Base-by-base conservation (phyloP, 2,888 invertebrate genomes). In the Tholera decimalis region DNA sequence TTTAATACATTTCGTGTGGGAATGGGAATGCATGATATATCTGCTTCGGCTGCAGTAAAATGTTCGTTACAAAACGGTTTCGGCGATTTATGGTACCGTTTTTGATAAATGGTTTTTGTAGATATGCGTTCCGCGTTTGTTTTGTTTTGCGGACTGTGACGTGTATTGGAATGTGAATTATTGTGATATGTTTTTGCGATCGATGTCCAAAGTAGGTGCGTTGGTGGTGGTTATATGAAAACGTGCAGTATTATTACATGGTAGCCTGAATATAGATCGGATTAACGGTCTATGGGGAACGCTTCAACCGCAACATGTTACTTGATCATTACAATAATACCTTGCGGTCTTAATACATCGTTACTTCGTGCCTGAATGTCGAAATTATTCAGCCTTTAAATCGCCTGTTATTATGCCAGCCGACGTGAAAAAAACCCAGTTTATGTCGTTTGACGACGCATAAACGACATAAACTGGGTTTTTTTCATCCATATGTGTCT, bases 101-200 rank as follows among this genome's bases (percentile, higher is more conserved):
- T 41, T 63, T 79, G 73, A 76, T 80, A 73, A 73, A 82, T 79
- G 63, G 51, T 64, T 64, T 75, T 68, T 66, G 65, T 58, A 71
- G 71, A 70, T 72, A 66, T 78, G 53, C 49, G 56, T 44, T 58
- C 33, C 35, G 67, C 61, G 65, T 74, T 68, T 47, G 72, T 69
- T 79, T 80, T 66, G 65, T 81, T 67, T 49, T 35, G 50, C 49
- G 47, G 41, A 46, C 50, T 49, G 57, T 74, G 56, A 67, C 63
- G 59, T 33, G 46, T 43, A 39, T 57, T 41, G 43, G 65, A 49
- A 59, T 73, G 55, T 73, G 66, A 77, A 60, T 57, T 74, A 73
- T 74, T 77, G 44, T 59, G 53, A 49, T 65, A 56, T 11, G 33
- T 35, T 60, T 72, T 59, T 64, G 58, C 43, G 35, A 63, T 9